Evolutionary conservation across 2,888 invertebrate species (phyloP), one percentile per base, ranked within the genome.

Genomic region (Itoplectis maculator): DNA sequence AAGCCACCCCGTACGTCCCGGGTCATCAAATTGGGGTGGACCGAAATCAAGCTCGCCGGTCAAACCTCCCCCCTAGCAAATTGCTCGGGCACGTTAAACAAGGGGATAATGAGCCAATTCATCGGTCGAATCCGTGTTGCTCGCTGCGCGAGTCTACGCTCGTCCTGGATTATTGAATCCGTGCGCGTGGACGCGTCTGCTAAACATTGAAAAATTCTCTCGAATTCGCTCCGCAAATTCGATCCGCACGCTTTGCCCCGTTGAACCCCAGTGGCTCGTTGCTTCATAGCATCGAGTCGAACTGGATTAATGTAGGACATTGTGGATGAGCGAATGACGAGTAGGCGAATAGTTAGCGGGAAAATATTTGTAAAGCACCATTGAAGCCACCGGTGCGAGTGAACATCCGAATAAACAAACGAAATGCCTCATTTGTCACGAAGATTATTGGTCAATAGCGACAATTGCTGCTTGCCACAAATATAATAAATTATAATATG

Each of bases 21-120:
- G 47, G 66, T 37, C 85, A 87, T 89, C 87, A 87, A 89, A 90
- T 90, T 89, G 87, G 88, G 87, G 87, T 85, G 84, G 87, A 87
- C 88, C 89, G 79, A 87, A 90, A 89, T 89, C 87, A 88, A 90
- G 87, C 88, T 78, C 59, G 29, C 81, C 79, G 87, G 85, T 88
- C 89, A 86, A 89, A 89, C 86, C 84, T n/a, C n/a, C n/a, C n/a
- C n/a, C n/a, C 77, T 80, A 79, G 84, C 84, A 85, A 87, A 87
- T 89, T 84, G 83, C 70, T 81, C 73, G 81, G 54, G 51, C 49
- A 76, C 79, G 75, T 77, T 81, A 65, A 82, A 75, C 68, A 73
- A 80, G 75, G 65, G 75, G 69, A 79, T 86, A 87, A 85, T 82
- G 86, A 87, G 85, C 78, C 82, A 79, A 82, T 84, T 78, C 79